Evolutionary conservation across 1,140 invertebrate species (phyloP).

Genomic region (Polypedilum vanderplanki): DNA sequence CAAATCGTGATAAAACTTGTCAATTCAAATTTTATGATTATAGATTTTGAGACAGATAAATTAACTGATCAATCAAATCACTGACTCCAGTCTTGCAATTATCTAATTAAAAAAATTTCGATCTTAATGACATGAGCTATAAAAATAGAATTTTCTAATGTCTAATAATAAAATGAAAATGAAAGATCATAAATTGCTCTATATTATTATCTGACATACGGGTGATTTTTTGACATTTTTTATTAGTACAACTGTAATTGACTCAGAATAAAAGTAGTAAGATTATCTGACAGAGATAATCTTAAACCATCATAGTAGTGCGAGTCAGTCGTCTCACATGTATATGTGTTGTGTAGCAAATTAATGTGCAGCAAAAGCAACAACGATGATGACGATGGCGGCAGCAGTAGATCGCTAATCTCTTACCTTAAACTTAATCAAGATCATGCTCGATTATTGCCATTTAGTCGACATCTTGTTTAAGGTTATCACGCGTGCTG

Average conservation of each 20-base stretch:
- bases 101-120: background rate
- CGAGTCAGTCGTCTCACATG: too few relatives aligned
- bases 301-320: too few relatives aligned
- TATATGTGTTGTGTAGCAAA: background rate
- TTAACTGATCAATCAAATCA: background rate
- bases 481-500: constrained; percentile 22
- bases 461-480: background rate
- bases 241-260: background rate
- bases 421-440: background rate
- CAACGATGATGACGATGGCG: too few relatives aligned
- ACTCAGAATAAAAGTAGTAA: background rate
- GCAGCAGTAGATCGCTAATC: background rate
- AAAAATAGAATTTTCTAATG: background rate
- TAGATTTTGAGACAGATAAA: background rate
- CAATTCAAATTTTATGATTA: background rate
- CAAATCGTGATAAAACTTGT: too few relatives aligned
- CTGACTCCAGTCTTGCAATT: background rate
- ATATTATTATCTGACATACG: background rate
- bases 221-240: constrained; percentile 1
- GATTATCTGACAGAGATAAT: background rate
- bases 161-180: background rate
- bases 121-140: background rate
- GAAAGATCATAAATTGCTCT: background rate
- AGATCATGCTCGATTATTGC: background rate
- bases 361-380: too few relatives aligned